These are phyloP conservation scores for Microctonus brassicae DNA, from an alignment of 2,888 invertebrate species.

Conservation along the genomic window DNA sequence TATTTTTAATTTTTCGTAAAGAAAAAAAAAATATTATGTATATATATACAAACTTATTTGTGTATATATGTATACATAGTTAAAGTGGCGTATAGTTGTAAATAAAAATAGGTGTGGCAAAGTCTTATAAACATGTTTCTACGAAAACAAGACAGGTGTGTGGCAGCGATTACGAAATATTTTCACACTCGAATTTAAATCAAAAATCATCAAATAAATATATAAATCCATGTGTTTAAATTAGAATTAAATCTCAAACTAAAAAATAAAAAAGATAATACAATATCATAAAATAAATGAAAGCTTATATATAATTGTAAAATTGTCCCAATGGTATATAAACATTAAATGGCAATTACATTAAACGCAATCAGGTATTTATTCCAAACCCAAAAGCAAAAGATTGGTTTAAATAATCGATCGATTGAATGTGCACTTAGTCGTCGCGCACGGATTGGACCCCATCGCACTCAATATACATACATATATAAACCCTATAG, in stretches of 20 bases:
- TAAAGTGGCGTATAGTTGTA: conserved; percentile 19
- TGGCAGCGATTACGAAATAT: conserved; percentile 22
- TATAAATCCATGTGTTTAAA: not conserved
- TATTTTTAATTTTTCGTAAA: too few relatives aligned
- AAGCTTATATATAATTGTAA: too few relatives aligned
- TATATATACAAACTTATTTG: not conserved
- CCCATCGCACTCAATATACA: not conserved
- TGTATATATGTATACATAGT: not conserved
- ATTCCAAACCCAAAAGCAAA: not conserved
- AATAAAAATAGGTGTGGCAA: conserved; percentile 40
- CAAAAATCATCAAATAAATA: not conserved
- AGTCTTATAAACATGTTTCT: conserved; percentile 4
- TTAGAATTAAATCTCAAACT: not conserved
- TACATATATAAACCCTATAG: not conserved
- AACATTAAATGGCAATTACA: not conserved
- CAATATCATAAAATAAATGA: not conserved
- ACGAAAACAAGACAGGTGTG: conserved; percentile 41
- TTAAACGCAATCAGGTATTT: not conserved
- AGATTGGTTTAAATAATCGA: not conserved
- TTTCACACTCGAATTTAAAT: conserved; percentile 17
- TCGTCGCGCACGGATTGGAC: conserved; percentile 41
- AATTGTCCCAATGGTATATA: too few relatives aligned
- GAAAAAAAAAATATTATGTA: too few relatives aligned
- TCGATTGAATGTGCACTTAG: conserved; percentile 16
- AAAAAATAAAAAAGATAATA: not conserved